These are phyloP conservation scores for Amblyopsis hoosieri DNA, from an alignment of 2,797 vertebrate genomes.

Conservation along the genomic window DNA sequence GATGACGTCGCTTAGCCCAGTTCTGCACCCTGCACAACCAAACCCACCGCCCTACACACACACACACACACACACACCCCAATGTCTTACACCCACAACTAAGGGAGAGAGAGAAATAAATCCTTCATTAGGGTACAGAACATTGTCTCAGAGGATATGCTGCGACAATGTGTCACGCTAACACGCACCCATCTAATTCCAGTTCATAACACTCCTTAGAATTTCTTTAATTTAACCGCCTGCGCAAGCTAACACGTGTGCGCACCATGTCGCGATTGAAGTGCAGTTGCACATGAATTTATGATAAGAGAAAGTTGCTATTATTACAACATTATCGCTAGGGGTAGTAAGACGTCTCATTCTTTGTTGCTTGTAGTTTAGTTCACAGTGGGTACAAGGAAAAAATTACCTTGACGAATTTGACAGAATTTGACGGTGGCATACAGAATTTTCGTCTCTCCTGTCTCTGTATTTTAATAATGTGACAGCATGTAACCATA, in stretches of 20 bases:
- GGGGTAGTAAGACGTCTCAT: neutral
- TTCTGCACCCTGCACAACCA: conserved; percentile 55
- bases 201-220: too few species aligned
- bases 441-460: neutral
- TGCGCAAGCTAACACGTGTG: neutral
- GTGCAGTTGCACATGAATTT: too few species aligned
- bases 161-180: too few species aligned
- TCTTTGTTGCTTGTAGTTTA: conserved; percentile 5
- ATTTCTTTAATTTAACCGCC: too few species aligned
- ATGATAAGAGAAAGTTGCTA: neutral
- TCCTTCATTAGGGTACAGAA: neutral
- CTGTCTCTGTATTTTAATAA: neutral
- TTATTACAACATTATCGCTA: conserved; percentile 11
- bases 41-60: conserved; percentile 29
- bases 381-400: conserved; percentile 10
- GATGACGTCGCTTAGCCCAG: conserved; percentile 68
- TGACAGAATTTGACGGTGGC: neutral
- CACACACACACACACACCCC: conserved; percentile 7
- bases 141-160: too few species aligned
- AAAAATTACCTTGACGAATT: neutral
- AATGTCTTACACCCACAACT: neutral
- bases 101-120: conserved; percentile 8
- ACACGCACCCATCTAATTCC: too few species aligned
- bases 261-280: too few species aligned
- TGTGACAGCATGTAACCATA: neutral